phyloP scores from a whole-genome alignment of 2,888 invertebrate species.

The Labia minor region DNA sequence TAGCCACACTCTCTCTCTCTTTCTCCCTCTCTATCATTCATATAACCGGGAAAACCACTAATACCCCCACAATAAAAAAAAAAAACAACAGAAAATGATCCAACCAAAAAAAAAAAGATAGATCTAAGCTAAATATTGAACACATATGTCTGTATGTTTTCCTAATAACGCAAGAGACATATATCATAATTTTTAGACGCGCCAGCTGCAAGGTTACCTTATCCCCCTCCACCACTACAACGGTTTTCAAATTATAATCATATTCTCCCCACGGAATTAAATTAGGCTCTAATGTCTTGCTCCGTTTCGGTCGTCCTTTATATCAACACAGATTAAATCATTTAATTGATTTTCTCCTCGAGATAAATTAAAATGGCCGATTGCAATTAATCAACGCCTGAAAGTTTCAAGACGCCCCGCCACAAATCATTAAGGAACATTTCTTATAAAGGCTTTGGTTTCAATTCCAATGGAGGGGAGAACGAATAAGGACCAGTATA shows the following conservation, averaged over 20 bases:
- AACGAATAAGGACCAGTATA: too few species aligned
- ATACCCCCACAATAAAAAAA: background rate
- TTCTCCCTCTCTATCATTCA: background rate
- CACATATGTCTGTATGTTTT: background rate
- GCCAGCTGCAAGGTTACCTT: conserved; percentile 9
- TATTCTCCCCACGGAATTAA: conserved; percentile 13
- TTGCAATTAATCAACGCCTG: conserved; percentile 3
- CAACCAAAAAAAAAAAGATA: background rate
- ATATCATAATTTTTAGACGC: conserved; percentile 9
- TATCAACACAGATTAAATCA: conserved; percentile 13
- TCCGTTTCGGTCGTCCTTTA: conserved; percentile 7
- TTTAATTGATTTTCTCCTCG: conserved; percentile 8
- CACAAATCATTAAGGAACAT: background rate
- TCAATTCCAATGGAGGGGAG: background rate
- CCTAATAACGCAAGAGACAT: background rate
- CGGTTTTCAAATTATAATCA: conserved; percentile 7
- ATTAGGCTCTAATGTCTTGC: conserved; percentile 13
- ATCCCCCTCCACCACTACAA: background rate
- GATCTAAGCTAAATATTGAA: background rate
- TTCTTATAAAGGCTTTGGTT: background rate
- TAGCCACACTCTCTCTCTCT: background rate
- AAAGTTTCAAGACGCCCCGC: background rate
- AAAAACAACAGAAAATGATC: background rate
- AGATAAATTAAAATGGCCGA: conserved; percentile 5
- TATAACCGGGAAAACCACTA: background rate